Percentiles rank a stretch among this genome's conserved stretches.
These are phyloP conservation scores for Drosophila macrospina DNA, from an alignment of 2,888 invertebrate species.

Conservation along the genomic window DNA sequence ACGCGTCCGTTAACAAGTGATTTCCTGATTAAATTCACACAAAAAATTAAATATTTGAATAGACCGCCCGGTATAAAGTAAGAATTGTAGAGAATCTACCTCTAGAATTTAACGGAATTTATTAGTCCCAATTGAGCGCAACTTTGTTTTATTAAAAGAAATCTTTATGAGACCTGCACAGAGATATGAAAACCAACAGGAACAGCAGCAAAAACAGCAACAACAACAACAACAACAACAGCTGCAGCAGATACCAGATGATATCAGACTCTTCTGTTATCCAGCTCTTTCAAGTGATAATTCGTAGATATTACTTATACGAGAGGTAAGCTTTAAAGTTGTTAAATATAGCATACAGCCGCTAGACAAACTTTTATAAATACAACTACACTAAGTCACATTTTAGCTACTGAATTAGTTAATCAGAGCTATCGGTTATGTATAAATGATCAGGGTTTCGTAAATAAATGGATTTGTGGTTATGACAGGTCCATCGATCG, in stretches of 20 bases:
- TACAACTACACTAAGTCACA: not conserved
- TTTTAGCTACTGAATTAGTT: not conserved
- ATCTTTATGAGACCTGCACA: slow-evolving; percentile 61
- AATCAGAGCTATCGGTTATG: not conserved
- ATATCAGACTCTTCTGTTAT: slow-evolving; percentile 2
- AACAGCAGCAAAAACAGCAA: not conserved
- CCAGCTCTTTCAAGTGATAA: not conserved
- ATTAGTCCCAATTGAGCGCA: slow-evolving; percentile 71
- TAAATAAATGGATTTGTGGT: slow-evolving; percentile 34
- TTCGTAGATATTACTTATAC: not conserved
- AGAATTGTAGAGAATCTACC: slow-evolving; percentile 28
- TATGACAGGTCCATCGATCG: slow-evolving; percentile 5
- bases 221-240: slow-evolving; percentile 1
- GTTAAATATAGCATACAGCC: not conserved
- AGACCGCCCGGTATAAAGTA: not conserved
- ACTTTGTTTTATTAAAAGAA: slow-evolving; percentile 63
- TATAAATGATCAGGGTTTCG: not conserved
- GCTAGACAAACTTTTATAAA: not conserved
- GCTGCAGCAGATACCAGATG: slow-evolving; percentile 2
- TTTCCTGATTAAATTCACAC: slow-evolving; percentile 74
- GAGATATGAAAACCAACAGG: slow-evolving; percentile 38
- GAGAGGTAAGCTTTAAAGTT: not conserved
- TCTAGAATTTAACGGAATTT: slow-evolving; percentile 50
- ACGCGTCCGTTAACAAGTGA: slow-evolving; percentile 66
- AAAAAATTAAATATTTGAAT: slow-evolving; percentile 28